phyloP scores from a whole-genome alignment of 2,113 vertebrate species.

The Ammodytes dubius region DNA sequence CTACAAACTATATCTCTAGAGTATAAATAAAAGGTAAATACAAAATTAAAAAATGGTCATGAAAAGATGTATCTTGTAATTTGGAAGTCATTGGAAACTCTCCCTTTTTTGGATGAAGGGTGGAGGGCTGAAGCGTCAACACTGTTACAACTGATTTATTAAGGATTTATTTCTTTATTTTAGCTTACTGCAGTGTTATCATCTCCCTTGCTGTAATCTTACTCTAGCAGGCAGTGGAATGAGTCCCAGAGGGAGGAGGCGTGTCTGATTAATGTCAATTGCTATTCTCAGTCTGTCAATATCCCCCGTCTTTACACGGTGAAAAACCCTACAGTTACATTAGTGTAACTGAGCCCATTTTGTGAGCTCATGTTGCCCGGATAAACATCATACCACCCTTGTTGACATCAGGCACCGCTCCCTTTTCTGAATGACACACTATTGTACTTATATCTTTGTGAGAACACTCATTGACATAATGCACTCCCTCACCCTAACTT shows the following conservation, averaged over 20 bases:
- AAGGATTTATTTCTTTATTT: neutral
- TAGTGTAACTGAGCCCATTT: slow-evolving; percentile 42
- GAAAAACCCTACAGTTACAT: slow-evolving; percentile 33
- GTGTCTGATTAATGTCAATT: slow-evolving; percentile 15
- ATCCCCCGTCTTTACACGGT: neutral
- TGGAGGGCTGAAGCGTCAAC: neutral
- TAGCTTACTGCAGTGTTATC: slow-evolving; percentile 13
- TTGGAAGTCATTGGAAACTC: neutral
- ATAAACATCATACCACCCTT: slow-evolving; percentile 39
- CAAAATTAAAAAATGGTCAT: neutral
- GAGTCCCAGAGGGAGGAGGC: slow-evolving; percentile 28
- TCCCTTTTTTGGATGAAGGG: neutral
- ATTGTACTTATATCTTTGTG: no score
- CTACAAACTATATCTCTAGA: no score
- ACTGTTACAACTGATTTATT: neutral
- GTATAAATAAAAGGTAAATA: no score
- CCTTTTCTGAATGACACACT: slow-evolving; percentile 18
- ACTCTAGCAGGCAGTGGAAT: slow-evolving; percentile 17
- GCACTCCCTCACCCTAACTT: no score
- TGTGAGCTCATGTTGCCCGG: slow-evolving; percentile 34
- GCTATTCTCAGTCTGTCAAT: slow-evolving; percentile 31
- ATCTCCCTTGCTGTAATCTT: slow-evolving; percentile 29
- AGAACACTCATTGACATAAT: no score
- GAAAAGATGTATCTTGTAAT: neutral
- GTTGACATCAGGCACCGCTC: slow-evolving; percentile 20